Conservation (phyloP, 2,113 vertebrate genomes). For the Dasyprocta punctata region DNA sequence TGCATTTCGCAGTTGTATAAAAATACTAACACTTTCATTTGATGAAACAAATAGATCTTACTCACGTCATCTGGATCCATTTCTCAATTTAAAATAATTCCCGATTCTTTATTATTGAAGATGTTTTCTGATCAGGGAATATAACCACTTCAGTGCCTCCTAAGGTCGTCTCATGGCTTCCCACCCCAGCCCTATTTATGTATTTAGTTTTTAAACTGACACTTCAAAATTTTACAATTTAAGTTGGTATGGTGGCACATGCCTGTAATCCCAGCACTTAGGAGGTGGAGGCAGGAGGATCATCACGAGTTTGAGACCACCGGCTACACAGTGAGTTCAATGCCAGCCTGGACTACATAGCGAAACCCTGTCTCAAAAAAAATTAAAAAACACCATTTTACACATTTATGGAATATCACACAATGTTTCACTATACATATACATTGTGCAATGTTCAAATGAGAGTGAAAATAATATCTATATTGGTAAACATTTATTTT, state of each 20-base stretch:
- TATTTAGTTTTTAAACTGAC: background rate
- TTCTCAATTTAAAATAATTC: conserved; percentile 4
- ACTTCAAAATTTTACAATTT: background rate
- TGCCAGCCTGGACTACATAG: background rate
- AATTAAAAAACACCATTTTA: background rate
- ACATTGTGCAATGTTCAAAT: background rate
- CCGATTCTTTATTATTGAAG: background rate
- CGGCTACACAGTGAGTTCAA: background rate
- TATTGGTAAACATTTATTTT: background rate
- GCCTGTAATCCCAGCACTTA: too few relatives aligned
- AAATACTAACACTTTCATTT: background rate
- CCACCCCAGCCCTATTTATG: background rate
- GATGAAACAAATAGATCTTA: background rate
- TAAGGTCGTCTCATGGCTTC: too few relatives aligned
- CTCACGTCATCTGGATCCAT: background rate
- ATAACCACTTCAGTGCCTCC: background rate
- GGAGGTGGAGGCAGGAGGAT: too few relatives aligned
- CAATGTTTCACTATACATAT: background rate
- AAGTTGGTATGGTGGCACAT: background rate
- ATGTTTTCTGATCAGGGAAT: background rate
- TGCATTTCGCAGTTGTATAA: background rate
- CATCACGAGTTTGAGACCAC: too few relatives aligned
- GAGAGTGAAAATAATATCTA: background rate
- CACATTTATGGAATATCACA: background rate
- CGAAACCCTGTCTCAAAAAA: background rate